A percentile compares a stretch with the other conserved stretches of the same genome.
phyloP scores from a whole-genome alignment of 2,888 invertebrate genomes.

The Lydus trimaculatus region DNA sequence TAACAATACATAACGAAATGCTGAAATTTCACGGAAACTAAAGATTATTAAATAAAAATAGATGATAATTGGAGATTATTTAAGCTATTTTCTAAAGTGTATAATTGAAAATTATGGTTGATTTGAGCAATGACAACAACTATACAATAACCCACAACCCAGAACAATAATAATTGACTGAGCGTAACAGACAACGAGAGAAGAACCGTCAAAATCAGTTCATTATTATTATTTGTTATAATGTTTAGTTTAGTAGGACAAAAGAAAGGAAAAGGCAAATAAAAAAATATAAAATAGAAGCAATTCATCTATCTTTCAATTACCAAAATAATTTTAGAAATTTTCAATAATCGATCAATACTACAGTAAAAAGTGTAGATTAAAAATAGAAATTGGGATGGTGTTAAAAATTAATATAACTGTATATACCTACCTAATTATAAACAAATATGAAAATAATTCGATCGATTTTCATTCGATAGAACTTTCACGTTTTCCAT shows the following conservation, averaged over 20 bases:
- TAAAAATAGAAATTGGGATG: too few relatives aligned
- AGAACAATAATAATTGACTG: not conserved
- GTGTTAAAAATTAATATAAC: too few relatives aligned
- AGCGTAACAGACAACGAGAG: not conserved
- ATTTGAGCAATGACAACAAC: not conserved
- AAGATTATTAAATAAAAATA: not conserved
- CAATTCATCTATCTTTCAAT: not conserved
- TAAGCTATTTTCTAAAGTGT: not conserved
- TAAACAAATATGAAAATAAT: not conserved
- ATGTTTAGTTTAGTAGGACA: conserved; percentile 23
- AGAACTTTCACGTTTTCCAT: not conserved
- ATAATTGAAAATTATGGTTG: not conserved
- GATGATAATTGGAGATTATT: not conserved
- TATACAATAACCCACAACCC: conserved; percentile 12
- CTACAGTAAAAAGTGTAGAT: not conserved
- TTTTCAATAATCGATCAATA: not conserved
- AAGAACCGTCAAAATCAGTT: conserved; percentile 14
- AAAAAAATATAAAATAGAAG: not conserved
- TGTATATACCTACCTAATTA: not conserved
- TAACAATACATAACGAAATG: too few relatives aligned
- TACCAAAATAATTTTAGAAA: not conserved
- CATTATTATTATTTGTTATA: not conserved
- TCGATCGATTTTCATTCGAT: conserved; percentile 4
- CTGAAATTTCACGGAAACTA: conserved; percentile 8
- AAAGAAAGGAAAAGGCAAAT: conserved; percentile 31